Base-by-base conservation (phyloP, 1,140 invertebrate species). In the Lethocerus indicus region DNA sequence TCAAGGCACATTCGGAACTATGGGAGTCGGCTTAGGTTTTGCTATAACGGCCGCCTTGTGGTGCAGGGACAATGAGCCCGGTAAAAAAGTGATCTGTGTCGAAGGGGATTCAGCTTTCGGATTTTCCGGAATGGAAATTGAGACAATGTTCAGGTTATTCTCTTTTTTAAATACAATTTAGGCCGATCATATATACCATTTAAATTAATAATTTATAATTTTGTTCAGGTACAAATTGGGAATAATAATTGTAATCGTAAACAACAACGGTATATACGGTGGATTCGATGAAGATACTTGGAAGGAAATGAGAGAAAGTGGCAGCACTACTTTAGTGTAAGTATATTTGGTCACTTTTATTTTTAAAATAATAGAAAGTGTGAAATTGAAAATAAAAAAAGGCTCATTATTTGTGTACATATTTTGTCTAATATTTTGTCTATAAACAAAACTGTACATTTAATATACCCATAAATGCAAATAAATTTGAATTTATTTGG, bases 81-180 rank as follows among this genome's bases (percentile, higher is more conserved):
- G 68, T 1, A 92, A 92, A 61, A 70, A 79, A 58, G 88, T 96
- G 0, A 68, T 95, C 29, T 79, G 75, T 49, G 59, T 61, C 21
- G 58, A 61, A 54, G 60, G 93, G 1, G 93, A 98, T 63, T 92
- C 87, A 49, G 93, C 92, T 7, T 95, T 98, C 69, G 93, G 93
- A 2, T 97, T 97, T 67, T 92, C 89, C 49, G 92, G 86, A 45
- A 93, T 97, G 90, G 93, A 98, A 72, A 73, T 96, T 21, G 93
- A 97, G 71, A 97, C 92, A 1, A 87, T 94, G 75, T 81, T 82
- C 59, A 73, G 79, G 78, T 79, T 63, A 37, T 23, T 14, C 3
- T 2, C 23, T 32, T 44, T 55, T 41, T 37, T 51, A 23, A 44
- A 37, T n/a, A 47, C 6, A 6, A 14, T 36, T 36, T 2, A 7